Evolutionary conservation across 1,140 invertebrate species (phyloP).

Genomic region (Asbolus verrucosus): DNA sequence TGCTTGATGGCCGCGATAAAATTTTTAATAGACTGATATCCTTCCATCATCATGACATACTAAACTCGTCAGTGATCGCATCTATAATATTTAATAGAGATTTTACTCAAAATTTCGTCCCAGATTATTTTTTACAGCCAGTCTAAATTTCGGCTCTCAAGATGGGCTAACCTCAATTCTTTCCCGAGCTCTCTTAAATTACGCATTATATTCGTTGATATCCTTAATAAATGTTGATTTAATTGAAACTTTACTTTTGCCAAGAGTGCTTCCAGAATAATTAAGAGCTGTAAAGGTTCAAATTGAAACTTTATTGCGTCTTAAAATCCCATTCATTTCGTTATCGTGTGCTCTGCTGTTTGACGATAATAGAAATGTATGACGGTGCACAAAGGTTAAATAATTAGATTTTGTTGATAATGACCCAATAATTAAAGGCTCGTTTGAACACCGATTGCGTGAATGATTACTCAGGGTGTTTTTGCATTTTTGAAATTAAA

Average conservation of each 20-base stretch:
- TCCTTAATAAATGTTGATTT: constrained; percentile 27
- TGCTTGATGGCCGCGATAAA: constrained; percentile 12
- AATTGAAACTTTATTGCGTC: constrained; percentile 35
- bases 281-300: constrained; percentile 31
- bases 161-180: background rate
- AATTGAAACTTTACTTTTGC: constrained; percentile 27
- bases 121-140: background rate
- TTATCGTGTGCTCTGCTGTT: constrained; percentile 16
- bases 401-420: constrained; percentile 34
- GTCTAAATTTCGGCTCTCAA: background rate
- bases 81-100: background rate
- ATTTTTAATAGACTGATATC: constrained; percentile 1
- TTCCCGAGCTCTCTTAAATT: background rate
- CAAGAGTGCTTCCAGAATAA: constrained; percentile 9
- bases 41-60: background rate
- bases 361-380: constrained; percentile 27
- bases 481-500: constrained; percentile 22
- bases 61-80: background rate
- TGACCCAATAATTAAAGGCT: constrained; percentile 21
- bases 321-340: constrained; percentile 24
- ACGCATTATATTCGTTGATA: background rate
- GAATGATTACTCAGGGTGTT: constrained; percentile 8
- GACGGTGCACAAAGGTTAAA: constrained; percentile 29
- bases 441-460: constrained; percentile 13
- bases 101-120: constrained; percentile 2